Base-by-base conservation (phyloP, 1,140 invertebrate species). In the Calephelis virginiensis region DNA sequence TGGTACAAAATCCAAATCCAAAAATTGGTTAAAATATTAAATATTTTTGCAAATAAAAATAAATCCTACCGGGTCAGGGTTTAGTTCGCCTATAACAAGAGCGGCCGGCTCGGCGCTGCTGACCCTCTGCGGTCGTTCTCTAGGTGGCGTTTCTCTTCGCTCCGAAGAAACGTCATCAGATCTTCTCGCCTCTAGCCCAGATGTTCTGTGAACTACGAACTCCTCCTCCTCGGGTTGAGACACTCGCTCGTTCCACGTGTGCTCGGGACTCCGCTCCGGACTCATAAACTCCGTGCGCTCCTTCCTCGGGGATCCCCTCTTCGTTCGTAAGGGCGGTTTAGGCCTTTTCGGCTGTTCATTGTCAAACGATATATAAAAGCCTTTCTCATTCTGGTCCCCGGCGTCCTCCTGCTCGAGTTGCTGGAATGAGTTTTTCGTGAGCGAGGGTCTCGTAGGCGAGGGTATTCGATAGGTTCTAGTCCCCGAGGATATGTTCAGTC, bases 291-390 rank as follows among this genome's bases (percentile, higher is more conserved):
- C 90, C 67, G 78, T 72, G 47, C 91, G 85, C 77, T 96, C 95
- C 86, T 96, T 96, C 76, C 95, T 96, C 0, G 95, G 95, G 37
- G 95, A 96, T n/a, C 90, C 91, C 65, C 94, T 93, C 88, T 96
- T 97, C 17, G 93, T 92, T 69, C 96, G 92, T 12, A 98, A 89
- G 40, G 96, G 96, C 0, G 97, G 97, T 91, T 98, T 98, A 1
- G 97, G 96, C 77, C 97, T 93, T 83, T 97, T 97, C 5, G 97
- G 97, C 67, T 94, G 94, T 53, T 97, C 95, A 81, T 96, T 95
- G 81, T 98, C 97, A 83, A 98, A 97, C 28, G 97, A 97, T 80
- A 98, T 97, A 85, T 98, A 98, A 91, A 99, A 99, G n/a, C 97
- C 97, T 91, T 97, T 97, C 85, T 97, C 95, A 71, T 93, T 93